phyloP scores from a whole-genome alignment of 2,888 invertebrate genomes.

The Blomia tropicalis region DNA sequence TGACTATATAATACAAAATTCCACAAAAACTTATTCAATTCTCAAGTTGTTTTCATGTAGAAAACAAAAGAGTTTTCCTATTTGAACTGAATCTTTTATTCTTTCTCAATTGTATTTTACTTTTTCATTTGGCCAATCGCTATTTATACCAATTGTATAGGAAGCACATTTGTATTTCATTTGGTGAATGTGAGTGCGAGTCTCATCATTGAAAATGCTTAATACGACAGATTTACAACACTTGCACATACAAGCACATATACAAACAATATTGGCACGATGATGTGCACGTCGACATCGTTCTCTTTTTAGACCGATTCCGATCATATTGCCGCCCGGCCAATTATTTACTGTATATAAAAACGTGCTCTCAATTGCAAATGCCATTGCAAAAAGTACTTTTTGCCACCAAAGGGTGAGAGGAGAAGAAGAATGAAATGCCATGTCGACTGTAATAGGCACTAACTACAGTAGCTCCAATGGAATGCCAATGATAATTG shows the following conservation, averaged over 20 bases:
- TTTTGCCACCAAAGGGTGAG: slow-evolving; percentile 12
- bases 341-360: background rate
- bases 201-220: slow-evolving; percentile 7
- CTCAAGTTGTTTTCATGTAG: too few relatives aligned
- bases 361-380: too few relatives aligned
- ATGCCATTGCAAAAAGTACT: too few relatives aligned
- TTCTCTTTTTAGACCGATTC: slow-evolving; percentile 5
- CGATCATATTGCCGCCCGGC: background rate
- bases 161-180: too few relatives aligned
- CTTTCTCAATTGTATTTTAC: background rate
- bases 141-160: too few relatives aligned
- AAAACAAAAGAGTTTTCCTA: too few relatives aligned
- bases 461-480: too few relatives aligned
- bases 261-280: background rate
- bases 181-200: too few relatives aligned
- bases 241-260: background rate
- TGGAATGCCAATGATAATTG: too few relatives aligned
- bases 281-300: too few relatives aligned
- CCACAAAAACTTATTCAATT: too few relatives aligned
- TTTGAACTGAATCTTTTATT: background rate
- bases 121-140: background rate
- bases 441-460: background rate
- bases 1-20: too few relatives aligned
- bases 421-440: background rate
- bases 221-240: slow-evolving; percentile 14